Percentiles rank a stretch among this genome's conserved stretches.
phyloP scores from a whole-genome alignment of 2,888 invertebrate species.

The Physocephala rufipes region DNA sequence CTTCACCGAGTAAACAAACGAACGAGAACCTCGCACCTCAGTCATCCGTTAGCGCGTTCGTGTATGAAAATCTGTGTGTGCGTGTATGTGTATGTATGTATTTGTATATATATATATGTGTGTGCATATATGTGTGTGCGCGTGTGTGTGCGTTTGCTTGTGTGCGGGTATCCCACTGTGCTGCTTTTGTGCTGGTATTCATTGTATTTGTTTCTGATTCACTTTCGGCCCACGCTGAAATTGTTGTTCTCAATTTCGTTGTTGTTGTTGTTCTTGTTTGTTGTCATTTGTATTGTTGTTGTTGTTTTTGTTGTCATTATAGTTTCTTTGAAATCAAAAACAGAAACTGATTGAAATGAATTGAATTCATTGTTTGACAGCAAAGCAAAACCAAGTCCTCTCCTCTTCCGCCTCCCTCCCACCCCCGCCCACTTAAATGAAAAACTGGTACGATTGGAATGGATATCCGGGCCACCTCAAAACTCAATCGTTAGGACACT shows the following conservation, averaged over 20 bases:
- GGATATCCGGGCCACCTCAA: too few relatives aligned
- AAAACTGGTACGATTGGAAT: too few relatives aligned
- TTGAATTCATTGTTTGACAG: conserved; percentile 24
- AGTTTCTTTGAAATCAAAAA: conserved; percentile 50
- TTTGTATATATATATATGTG: conserved; percentile 5
- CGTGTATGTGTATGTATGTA: neutral
- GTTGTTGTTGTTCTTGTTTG: too few relatives aligned
- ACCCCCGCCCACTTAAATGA: too few relatives aligned
- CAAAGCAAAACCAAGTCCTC: conserved; percentile 16
- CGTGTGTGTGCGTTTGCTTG: conserved; percentile 14
- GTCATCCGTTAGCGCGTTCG: conserved; percentile 14
- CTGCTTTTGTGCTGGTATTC: conserved; percentile 15
- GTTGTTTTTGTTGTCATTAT: conserved; percentile 33
- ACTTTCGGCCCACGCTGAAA: too few relatives aligned
- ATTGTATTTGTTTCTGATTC: too few relatives aligned
- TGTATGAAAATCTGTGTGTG: conserved; percentile 10
- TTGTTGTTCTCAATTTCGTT: too few relatives aligned
- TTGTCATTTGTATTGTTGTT: too few relatives aligned
- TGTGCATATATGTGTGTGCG: conserved; percentile 1
- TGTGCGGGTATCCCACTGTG: conserved; percentile 4
- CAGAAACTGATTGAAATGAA: conserved; percentile 50
- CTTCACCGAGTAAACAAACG: too few relatives aligned
- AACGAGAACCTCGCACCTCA: too few relatives aligned
- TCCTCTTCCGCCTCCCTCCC: too few relatives aligned
- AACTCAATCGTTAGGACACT: too few relatives aligned